A percentile compares a stretch with the other conserved stretches of the same genome.
These are phyloP conservation scores for Myotis pilosus DNA, from an alignment of 2,797 vertebrate species.

Conservation along the genomic window DNA sequence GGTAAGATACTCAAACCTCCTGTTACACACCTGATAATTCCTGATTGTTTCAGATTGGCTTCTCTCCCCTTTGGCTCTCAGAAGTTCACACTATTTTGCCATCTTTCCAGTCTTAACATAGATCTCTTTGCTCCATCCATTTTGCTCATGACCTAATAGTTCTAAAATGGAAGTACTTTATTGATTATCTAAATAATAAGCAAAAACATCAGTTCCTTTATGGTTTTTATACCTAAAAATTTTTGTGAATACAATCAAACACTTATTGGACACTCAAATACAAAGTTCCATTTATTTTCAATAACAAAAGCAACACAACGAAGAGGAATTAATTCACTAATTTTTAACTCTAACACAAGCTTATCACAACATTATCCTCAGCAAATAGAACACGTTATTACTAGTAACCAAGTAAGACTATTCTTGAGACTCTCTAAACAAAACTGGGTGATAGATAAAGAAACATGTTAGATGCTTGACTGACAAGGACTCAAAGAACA, in stretches of 20 bases:
- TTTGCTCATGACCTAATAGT: background rate
- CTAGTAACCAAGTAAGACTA: background rate
- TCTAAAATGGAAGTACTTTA: conserved; percentile 24
- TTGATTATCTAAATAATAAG: background rate
- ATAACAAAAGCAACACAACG: conserved; percentile 54
- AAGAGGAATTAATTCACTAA: conserved; percentile 25
- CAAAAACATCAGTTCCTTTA: conserved; percentile 3
- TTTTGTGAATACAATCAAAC: conserved; percentile 37
- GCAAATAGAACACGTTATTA: conserved; percentile 50
- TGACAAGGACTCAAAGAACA: background rate
- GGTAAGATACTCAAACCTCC: background rate
- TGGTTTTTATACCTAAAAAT: conserved; percentile 4
- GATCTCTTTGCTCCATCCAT: conserved; percentile 20
- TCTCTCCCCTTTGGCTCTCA: background rate
- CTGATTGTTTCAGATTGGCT: background rate
- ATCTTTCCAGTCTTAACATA: background rate
- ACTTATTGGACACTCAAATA: conserved; percentile 52
- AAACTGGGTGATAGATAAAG: background rate
- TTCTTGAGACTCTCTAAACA: conserved; percentile 39
- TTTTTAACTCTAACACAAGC: conserved; percentile 49
- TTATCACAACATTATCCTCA: conserved; percentile 39
- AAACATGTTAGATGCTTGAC: background rate
- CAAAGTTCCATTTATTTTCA: conserved; percentile 74
- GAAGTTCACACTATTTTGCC: background rate
- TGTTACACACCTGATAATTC: background rate